phyloP scores from a whole-genome alignment of 1,140 invertebrate genomes.

The Cydia amplana region DNA sequence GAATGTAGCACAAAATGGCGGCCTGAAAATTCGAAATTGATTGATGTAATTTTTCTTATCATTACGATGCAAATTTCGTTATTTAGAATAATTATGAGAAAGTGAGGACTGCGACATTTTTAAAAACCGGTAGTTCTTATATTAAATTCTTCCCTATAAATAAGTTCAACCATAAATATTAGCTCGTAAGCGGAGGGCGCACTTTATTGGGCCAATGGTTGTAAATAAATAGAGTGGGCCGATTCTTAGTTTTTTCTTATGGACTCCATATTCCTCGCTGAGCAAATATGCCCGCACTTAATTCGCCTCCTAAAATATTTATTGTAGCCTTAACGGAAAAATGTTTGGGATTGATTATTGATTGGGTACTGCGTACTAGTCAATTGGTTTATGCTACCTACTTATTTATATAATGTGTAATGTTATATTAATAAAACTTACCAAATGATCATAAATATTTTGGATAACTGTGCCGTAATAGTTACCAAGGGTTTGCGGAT shows the following conservation, averaged over 20 bases:
- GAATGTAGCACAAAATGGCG: constrained; percentile 13
- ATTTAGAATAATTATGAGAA: constrained; percentile 8
- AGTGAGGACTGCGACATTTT: background rate
- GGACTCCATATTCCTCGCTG: constrained; percentile 37
- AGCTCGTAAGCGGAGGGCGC: background rate
- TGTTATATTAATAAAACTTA: background rate
- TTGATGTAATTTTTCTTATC: constrained; percentile 14
- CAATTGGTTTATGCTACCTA: background rate
- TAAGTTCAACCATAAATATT: background rate
- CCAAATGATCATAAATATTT: no score
- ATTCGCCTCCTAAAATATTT: constrained; percentile 27
- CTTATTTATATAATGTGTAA: background rate
- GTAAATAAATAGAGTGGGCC: constrained; percentile 49
- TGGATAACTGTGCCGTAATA: no score
- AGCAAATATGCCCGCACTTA: constrained; percentile 35
- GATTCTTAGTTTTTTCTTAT: constrained; percentile 43
- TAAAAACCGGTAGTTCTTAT: background rate
- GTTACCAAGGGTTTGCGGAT: no score
- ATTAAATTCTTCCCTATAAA: background rate
- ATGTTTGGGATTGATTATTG: constrained; percentile 13
- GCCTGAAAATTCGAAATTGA: background rate
- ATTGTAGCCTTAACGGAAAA: constrained; percentile 14
- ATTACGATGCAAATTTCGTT: background rate
- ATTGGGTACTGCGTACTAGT: background rate
- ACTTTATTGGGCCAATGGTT: constrained; percentile 52